A percentile compares a stretch with the other conserved stretches of the same genome.
Conservation (phyloP, 2,113 vertebrate genomes). For the Forbesichthys agassizii region DNA sequence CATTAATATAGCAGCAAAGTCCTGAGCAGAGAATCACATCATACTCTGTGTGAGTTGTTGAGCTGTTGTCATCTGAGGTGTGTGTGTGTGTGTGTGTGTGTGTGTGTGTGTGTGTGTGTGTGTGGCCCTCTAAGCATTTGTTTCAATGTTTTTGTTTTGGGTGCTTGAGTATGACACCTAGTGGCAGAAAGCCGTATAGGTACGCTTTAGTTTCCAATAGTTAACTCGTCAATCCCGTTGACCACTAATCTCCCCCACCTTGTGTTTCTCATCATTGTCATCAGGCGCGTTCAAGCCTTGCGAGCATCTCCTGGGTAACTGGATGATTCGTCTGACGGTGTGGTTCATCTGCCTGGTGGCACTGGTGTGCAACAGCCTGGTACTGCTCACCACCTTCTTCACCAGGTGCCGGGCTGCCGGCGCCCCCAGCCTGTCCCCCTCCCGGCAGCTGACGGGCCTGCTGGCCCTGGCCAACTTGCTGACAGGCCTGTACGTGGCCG, state of each 20-base stretch:
- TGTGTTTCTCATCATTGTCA: neutral
- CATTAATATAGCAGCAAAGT: too few relatives aligned
- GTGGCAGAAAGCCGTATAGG: too few relatives aligned
- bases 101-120: fast-evolving
- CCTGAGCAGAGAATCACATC: too few relatives aligned
- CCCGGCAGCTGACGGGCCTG: conserved; percentile 87
- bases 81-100: too few relatives aligned
- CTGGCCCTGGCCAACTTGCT: conserved; percentile 91
- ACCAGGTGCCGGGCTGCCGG: conserved; percentile 45
- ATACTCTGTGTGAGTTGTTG: too few relatives aligned
- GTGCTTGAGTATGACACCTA: too few relatives aligned
- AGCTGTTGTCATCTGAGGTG: too few relatives aligned
- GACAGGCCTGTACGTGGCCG: conserved; percentile 89
- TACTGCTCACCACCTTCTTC: conserved; percentile 85
- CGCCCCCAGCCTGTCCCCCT: conserved; percentile 71
- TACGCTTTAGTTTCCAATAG: neutral
- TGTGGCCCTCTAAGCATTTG: too few relatives aligned
- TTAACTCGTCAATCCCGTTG: neutral
- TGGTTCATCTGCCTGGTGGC: conserved; percentile 98
- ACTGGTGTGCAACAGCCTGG: conserved; percentile 89
- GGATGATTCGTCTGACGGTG: conserved; percentile 98
- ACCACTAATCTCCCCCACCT: neutral
- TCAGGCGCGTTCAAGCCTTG: conserved; percentile 97
- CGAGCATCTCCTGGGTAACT: conserved; percentile 93
- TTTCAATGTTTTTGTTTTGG: too few relatives aligned